phyloP scores from a whole-genome alignment of 1,140 invertebrate species.

The Penaeus indicus region DNA sequence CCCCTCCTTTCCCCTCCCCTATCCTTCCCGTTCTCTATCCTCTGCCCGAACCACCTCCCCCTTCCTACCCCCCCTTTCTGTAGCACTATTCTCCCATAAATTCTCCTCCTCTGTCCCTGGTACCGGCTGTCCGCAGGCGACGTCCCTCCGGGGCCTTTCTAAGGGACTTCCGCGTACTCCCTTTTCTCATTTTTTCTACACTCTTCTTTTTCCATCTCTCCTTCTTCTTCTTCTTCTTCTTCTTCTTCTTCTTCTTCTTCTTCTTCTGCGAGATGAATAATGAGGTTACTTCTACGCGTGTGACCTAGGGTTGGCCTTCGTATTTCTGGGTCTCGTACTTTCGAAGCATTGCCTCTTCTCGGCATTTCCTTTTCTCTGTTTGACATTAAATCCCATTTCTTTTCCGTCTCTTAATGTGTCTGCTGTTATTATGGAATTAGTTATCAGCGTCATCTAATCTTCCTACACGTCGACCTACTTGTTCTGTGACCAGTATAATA shows the following conservation, averaged over 20 bases:
- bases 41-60: background rate
- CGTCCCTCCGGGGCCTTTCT: background rate
- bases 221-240: background rate
- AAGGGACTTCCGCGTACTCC: background rate
- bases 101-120: no score
- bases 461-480: background rate
- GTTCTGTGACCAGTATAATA: no score
- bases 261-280: background rate
- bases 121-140: no score
- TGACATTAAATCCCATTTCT: background rate
- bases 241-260: background rate
- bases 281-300: no score
- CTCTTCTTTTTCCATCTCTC: background rate
- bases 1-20: background rate
- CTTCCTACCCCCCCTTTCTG: background rate
- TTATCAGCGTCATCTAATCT: background rate
- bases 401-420: background rate
- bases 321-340: no score
- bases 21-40: background rate
- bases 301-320: no score
- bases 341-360: background rate
- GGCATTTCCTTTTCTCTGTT: background rate
- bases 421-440: background rate
- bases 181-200: background rate
- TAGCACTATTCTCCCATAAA: no score